phyloP scores from a whole-genome alignment of 64 coral and sea anemone species.

The Acropora yongei region DNA sequence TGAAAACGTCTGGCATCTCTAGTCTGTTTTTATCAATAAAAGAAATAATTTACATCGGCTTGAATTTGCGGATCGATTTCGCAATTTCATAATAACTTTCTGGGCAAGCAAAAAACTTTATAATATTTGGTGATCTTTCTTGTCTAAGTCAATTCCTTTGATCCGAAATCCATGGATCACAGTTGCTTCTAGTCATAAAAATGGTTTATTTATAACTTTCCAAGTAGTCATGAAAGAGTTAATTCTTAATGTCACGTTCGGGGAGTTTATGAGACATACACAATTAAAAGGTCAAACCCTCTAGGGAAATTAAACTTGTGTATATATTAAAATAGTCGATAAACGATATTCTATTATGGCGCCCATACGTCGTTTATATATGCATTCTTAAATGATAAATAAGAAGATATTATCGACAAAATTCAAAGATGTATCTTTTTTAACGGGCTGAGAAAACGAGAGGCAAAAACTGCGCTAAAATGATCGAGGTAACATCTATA shows the following conservation, averaged over 20 bases:
- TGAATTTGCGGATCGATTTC: background rate
- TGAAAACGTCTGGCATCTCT: slow-evolving; percentile 18
- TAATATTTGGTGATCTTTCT: too few species aligned
- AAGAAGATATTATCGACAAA: background rate
- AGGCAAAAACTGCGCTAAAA: background rate
- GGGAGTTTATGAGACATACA: background rate
- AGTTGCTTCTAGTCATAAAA: too few species aligned
- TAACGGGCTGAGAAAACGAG: background rate
- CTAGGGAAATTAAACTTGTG: background rate
- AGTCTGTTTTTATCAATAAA: background rate
- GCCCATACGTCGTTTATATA: background rate
- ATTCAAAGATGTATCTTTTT: background rate
- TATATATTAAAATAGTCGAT: background rate
- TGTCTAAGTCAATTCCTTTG: too few species aligned
- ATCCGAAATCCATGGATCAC: too few species aligned
- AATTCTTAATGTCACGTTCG: slow-evolving; percentile 1
- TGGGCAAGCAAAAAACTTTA: too few species aligned
- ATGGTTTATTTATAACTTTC: background rate
- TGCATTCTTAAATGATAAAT: background rate
- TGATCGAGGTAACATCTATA: background rate
- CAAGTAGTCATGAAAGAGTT: background rate
- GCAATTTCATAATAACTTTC: background rate
- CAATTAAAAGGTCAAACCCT: background rate
- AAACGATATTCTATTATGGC: background rate
- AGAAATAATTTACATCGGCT: background rate